Evolutionary conservation across 2,797 vertebrate species (phyloP).

Genomic region (Galaxias olidus): DNA sequence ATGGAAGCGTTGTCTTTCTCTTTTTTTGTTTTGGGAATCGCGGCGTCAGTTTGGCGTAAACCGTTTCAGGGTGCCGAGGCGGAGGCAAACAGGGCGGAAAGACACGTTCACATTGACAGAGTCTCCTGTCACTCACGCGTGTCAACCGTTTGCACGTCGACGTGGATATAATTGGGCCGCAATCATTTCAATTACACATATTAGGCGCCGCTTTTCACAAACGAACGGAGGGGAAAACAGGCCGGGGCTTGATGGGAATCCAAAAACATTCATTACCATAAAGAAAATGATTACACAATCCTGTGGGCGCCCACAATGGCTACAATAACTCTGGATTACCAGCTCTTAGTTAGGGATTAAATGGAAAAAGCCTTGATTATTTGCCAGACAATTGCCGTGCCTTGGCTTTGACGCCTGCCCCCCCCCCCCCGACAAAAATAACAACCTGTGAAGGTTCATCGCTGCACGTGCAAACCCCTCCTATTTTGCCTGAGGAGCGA

Average conservation of each 20-base stretch:
- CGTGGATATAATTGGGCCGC: slow-evolving; percentile 35
- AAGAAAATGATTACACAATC: no score
- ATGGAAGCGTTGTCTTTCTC: no score
- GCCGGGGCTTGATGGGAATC: slow-evolving; percentile 31
- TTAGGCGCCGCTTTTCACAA: slow-evolving; percentile 23
- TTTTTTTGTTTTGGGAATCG: no score
- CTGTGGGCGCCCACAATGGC: no score
- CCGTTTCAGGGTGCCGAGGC: slow-evolving; percentile 19
- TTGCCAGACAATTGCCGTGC: slow-evolving; percentile 36
- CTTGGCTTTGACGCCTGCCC: slow-evolving; percentile 13
- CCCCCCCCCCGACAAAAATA: no score
- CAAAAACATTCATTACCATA: not conserved
- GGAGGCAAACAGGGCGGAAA: slow-evolving; percentile 11
- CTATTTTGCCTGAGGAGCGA: no score
- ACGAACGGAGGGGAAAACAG: slow-evolving; percentile 32
- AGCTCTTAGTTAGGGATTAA: not conserved
- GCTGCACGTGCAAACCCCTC: no score
- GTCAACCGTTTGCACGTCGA: slow-evolving; percentile 29
- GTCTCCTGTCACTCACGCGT: slow-evolving; percentile 44
- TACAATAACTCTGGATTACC: no score
- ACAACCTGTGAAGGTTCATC: no score
- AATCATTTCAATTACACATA: slow-evolving; percentile 51
- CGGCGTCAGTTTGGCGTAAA: slow-evolving; percentile 26
- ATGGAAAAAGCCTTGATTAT: slow-evolving; percentile 52
- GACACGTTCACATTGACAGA: no score